phyloP scores from a whole-genome alignment of 2,113 vertebrate genomes.

The Chlorodrepanis virens region DNA sequence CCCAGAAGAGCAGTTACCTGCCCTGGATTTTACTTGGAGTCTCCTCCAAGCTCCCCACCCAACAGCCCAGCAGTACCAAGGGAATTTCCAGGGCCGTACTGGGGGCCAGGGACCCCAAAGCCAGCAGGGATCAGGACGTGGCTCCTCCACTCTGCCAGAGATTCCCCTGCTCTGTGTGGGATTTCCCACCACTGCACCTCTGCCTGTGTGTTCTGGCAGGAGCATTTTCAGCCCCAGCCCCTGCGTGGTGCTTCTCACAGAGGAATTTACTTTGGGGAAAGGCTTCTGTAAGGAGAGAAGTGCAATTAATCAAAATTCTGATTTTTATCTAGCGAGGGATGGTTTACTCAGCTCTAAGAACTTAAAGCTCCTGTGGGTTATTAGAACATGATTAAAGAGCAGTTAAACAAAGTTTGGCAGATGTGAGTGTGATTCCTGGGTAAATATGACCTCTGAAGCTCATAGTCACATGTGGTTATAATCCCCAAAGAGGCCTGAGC shows the following conservation, averaged over 20 bases:
- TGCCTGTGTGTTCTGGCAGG: not conserved
- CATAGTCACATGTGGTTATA: not conserved
- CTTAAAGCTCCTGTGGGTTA: not conserved
- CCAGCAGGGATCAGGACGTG: not conserved
- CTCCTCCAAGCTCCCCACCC: not conserved
- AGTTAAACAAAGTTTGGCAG: conserved; percentile 53
- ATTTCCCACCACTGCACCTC: not conserved
- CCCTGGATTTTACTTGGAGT: not conserved
- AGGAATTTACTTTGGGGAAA: not conserved
- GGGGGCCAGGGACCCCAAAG: not conserved
- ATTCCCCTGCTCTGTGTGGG: not conserved
- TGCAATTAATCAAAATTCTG: not conserved
- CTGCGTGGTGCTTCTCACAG: not conserved
- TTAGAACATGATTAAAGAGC: conserved; percentile 40
- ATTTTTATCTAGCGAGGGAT: conserved; percentile 2
- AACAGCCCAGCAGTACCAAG: not conserved
- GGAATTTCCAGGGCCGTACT: rapidly evolving
- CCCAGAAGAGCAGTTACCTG: not conserved
- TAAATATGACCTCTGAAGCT: conserved; percentile 53
- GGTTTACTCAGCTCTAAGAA: conserved; percentile 1
- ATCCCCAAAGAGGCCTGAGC: conserved; percentile 19
- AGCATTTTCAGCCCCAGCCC: not conserved
- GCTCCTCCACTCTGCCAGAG: not conserved
- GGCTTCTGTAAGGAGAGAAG: not conserved
- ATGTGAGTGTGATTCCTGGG: conserved; percentile 35